Conservation (phyloP, 2,797 vertebrate genomes). For the Catamblyrhynchus diadema region DNA sequence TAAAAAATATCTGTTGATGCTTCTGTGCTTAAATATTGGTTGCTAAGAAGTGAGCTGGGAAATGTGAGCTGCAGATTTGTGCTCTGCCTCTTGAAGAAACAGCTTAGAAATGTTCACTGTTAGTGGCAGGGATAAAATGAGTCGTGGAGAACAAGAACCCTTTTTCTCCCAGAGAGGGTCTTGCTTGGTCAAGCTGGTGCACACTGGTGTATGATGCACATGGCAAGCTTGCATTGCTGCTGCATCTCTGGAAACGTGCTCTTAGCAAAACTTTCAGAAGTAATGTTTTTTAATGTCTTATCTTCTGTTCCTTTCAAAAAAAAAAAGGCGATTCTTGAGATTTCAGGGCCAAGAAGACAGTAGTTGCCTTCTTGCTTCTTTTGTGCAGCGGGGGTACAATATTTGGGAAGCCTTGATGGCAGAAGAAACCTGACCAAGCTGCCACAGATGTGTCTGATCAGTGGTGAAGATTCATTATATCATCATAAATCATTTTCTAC, state of each 20-base stretch:
- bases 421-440: neutral
- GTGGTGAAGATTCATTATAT: neutral
- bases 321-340: neutral
- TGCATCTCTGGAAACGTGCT: neutral
- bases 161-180: neutral
- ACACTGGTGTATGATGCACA: neutral
- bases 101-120: neutral
- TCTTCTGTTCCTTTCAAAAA: neutral
- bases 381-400: neutral
- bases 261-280: neutral
- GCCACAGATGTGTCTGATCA: neutral
- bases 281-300: neutral
- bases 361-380: neutral
- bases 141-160: neutral
- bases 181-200: neutral
- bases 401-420: neutral
- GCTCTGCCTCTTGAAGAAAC: neutral
- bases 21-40: neutral
- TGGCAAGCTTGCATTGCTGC: neutral
- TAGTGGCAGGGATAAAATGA: neutral
- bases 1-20: neutral
- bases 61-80: neutral
- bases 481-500: neutral
- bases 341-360: neutral
- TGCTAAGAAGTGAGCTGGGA: neutral